Conservation (phyloP, 2,888 invertebrate species). For the Eugnorisma glareosa region DNA sequence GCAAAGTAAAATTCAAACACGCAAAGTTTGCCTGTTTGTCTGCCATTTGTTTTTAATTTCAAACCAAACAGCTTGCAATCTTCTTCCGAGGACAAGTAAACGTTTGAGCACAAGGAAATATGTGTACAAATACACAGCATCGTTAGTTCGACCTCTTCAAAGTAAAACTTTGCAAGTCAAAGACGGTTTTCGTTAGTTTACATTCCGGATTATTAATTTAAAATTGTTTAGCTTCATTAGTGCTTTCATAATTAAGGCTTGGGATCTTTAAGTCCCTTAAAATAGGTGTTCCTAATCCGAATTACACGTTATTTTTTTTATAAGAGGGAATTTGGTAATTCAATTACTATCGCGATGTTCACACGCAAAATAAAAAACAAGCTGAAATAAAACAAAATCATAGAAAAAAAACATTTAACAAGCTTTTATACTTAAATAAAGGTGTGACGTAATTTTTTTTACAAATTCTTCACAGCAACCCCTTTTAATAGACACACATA, state of each 20-base stretch:
- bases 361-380: background rate
- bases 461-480: no score
- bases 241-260: background rate
- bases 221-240: conserved; percentile 25
- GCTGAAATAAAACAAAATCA: background rate
- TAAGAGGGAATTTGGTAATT: background rate
- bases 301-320: background rate
- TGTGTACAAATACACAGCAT: background rate
- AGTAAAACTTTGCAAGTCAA: conserved; percentile 24
- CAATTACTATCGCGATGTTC: background rate
- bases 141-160: conserved; percentile 7
- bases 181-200: conserved; percentile 22
- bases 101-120: background rate
- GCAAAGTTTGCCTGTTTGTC: background rate
- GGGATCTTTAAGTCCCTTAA: background rate
- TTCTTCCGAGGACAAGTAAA: background rate
- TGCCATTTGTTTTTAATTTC: background rate
- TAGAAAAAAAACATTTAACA: no score
- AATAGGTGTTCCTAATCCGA: background rate
- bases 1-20: no score
- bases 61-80: background rate
- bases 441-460: no score
- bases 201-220: conserved; percentile 28
- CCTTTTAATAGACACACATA: no score
- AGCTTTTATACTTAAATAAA: no score